Evolutionary conservation across 2,797 vertebrate species (phyloP).

Genomic region (Argentina silus): DNA sequence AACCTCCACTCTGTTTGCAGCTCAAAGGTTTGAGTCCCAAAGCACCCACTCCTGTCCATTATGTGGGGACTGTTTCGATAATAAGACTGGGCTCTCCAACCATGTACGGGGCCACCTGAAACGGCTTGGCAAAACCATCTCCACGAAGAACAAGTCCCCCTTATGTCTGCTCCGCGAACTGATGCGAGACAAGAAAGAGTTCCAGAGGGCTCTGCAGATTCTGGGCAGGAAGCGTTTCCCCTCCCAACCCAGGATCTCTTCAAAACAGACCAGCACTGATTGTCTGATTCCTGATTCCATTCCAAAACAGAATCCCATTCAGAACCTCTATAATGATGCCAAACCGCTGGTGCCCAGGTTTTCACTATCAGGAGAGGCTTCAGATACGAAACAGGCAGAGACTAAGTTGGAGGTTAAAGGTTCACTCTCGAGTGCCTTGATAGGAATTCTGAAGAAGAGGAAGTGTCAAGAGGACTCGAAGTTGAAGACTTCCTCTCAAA

Average conservation of each 20-base stretch:
- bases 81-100: slow-evolving; percentile 97
- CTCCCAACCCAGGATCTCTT: slow-evolving; percentile 85
- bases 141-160: slow-evolving; percentile 91
- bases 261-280: slow-evolving; percentile 84
- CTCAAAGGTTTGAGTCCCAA: slow-evolving; percentile 52
- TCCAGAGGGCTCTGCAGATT: slow-evolving; percentile 90
- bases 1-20: slow-evolving; percentile 40
- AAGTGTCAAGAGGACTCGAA: slow-evolving; percentile 92
- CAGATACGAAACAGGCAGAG: slow-evolving; percentile 84
- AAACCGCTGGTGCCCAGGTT: slow-evolving; percentile 82
- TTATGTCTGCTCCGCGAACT: slow-evolving; percentile 93
- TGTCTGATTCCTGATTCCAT: slow-evolving; percentile 79
- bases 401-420: slow-evolving; percentile 82
- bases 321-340: slow-evolving; percentile 86
- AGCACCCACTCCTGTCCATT: slow-evolving; percentile 85
- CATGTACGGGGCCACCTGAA: slow-evolving; percentile 98
- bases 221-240: slow-evolving; percentile 89
- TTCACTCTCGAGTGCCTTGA: slow-evolving; percentile 89
- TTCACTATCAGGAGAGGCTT: slow-evolving; percentile 74
- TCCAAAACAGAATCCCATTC: slow-evolving; percentile 79
- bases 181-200: slow-evolving; percentile 97
- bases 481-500: slow-evolving; percentile 83
- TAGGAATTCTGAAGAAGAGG: slow-evolving; percentile 97
- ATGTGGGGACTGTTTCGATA: slow-evolving; percentile 96
- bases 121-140: slow-evolving; percentile 91